Evolutionary conservation across 92 coral and sea anemone genomes (phyloP), one percentile per base, ranked within the genome.

Genomic region (Actinernus sp.): DNA sequence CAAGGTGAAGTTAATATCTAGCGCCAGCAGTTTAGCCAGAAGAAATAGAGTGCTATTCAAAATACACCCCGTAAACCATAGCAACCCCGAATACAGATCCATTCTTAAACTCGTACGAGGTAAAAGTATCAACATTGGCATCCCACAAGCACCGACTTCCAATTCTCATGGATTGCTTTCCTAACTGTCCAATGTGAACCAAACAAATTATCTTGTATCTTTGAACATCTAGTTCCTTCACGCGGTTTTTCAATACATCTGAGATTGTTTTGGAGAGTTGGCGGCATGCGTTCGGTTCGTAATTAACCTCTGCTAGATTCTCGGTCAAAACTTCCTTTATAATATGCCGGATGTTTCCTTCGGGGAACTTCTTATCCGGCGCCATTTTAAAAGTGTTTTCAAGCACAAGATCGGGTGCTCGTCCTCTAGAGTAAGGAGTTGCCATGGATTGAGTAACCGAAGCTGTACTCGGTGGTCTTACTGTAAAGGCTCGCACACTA

Each of bases 111-210:
- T 91, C 92, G 36, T 55, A 92, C 32, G 97, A 86, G 6, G 89
- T 66, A 30, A 55, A 94, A 13, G 94, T 87, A 74, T 94, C 98
- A 49, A 67, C 66, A 39, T 43, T 76, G 16, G 79, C 67, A 43
- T 94, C 97, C 98, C 98, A 94, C 12, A 94, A 61, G 63, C 98
- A 94, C 6, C 98, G 90, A 46, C 98, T 94, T 1, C 97, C 98
- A 21, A 94, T 88, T 23, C 93, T 60, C 78, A 94, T 54, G 4
- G 88, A 86, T 24, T 94, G 97, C 27, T 85, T 82, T 12, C 87
- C 92, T 34, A 92, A n/a, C 61, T 93, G 96, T 21, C 98, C 98
- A 58, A 94, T 94, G 25, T 94, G 92, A 0, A 94, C 97, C 41
- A 94, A 38, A 10, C 92, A 79, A 26, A 94, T 76, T 16, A 94